Conservation (phyloP, 2,888 invertebrate genomes). For the Erebia aethiops region DNA sequence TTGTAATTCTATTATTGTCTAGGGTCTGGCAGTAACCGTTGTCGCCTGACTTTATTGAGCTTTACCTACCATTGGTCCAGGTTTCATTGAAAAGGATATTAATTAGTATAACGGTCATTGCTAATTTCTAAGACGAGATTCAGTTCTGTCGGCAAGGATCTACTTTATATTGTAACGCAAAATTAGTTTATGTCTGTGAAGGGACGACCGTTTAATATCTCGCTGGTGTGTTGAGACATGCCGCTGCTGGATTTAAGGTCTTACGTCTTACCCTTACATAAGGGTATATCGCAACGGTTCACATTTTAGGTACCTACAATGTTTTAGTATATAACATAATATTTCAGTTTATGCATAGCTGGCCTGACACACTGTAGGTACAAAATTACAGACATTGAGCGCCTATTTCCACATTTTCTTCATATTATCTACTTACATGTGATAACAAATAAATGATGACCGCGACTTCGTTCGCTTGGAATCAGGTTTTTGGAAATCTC, state of each 20-base stretch:
- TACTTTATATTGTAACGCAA: neutral
- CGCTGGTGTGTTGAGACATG: neutral
- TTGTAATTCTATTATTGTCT: conserved; percentile 42
- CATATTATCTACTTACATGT: neutral
- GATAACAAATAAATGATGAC: too few species aligned
- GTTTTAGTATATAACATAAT: neutral
- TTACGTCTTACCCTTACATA: neutral
- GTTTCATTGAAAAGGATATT: conserved; percentile 41
- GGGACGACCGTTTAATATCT: conserved; percentile 6
- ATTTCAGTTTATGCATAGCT: neutral
- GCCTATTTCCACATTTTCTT: neutral
- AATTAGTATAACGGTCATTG: conserved; percentile 47
- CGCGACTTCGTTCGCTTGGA: too few species aligned
- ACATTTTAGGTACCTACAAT: neutral
- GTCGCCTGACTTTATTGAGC: conserved; percentile 47
- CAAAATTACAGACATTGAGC: too few species aligned
- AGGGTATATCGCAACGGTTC: too few species aligned
- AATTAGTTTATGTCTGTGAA: conserved; percentile 6
- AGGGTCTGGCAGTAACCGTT: conserved; percentile 41
- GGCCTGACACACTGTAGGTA: too few species aligned
- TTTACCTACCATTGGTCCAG: conserved; percentile 22
- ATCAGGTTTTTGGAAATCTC: too few species aligned
- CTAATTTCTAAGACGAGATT: conserved; percentile 8
- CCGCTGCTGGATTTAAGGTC: too few species aligned
- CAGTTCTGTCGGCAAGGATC: neutral